Base-by-base conservation (phyloP, 2,113 vertebrate genomes). In the Ammodytes dubius region DNA sequence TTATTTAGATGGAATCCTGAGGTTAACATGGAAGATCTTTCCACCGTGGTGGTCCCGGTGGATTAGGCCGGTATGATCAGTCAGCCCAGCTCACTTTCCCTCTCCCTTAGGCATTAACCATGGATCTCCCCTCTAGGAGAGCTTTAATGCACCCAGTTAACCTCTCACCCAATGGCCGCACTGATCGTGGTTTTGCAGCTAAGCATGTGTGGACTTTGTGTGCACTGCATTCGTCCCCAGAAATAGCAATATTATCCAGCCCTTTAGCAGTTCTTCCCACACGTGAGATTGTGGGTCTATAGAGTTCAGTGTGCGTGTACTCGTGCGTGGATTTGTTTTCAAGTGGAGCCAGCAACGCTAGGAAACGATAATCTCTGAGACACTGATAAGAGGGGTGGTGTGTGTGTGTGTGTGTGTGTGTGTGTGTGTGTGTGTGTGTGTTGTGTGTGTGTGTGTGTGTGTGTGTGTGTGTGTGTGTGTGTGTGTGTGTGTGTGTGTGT, bases 141-240 rank as follows among this genome's bases (percentile, higher is more conserved):
- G 78, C 74, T 88, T 91, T 88, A 79, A 87, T 89, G 72, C 73
- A 78, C 83, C 60, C 46, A 79, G 76, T 70, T 89, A 78, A 86
- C 79, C 81, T 84, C 69, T 82, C 14, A 9, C 72, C 73, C 56
- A 76, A 50, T 87, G 82, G 42, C 74, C 67, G 56, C 71, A 40
- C 50, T 57, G 67, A 58, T 80, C 67, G 1, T 45, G 7, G 37
- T 49, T 27, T 27, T 81, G 15, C 10, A 77, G 70, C 77, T 81
- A 43, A 84, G 75, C 42, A 0, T 63, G 61, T 27, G 70, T 63
- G 3, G 64, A 59, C 70, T 73, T n/a, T n/a, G n/a, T 61, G 40
- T 42, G 47, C 68, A 50, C n/a, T 27, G 27, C 27, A 27, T 27
- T 53, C 46, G 43, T 42, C 73, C 54, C 35, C 80, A 77, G 47